A percentile compares a stretch with the other conserved stretches of the same genome.
These are phyloP conservation scores for Chlorops oryzae DNA, from an alignment of 1,140 invertebrate genomes.

Conservation along the genomic window DNA sequence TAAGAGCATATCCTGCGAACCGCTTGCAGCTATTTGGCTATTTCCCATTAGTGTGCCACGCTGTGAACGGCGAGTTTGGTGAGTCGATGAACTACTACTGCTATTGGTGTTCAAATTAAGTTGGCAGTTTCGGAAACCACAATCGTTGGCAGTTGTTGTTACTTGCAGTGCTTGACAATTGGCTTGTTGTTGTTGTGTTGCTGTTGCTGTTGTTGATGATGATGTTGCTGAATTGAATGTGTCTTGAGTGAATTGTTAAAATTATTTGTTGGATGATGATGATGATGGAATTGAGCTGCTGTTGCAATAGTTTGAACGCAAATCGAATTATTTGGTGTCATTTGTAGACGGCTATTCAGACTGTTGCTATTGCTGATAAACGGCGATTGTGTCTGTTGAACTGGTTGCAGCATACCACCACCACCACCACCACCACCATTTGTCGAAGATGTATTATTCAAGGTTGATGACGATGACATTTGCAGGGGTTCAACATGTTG, in stretches of 20 bases:
- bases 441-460: neutral
- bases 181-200: neutral
- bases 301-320: slow-evolving; percentile 32
- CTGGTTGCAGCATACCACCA: neutral
- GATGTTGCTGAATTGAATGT: slow-evolving; percentile 5
- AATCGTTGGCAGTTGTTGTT: slow-evolving; percentile 24
- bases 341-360: slow-evolving; percentile 6
- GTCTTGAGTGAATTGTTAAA: slow-evolving; percentile 3
- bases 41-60: slow-evolving; percentile 24
- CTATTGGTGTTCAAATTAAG: slow-evolving; percentile 34
- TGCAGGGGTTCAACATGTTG: slow-evolving; percentile 11
- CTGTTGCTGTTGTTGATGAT: slow-evolving; percentile 7
- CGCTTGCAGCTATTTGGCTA: too few relatives aligned
- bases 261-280: slow-evolving; percentile 9
- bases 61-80: slow-evolving; percentile 25
- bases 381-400: slow-evolving; percentile 12
- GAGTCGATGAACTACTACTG: slow-evolving; percentile 28
- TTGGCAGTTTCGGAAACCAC: slow-evolving; percentile 45
- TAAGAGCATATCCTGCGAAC: slow-evolving; percentile 10
- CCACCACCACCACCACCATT: neutral
- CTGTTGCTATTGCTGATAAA: slow-evolving; percentile 17
- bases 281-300: slow-evolving; percentile 16
- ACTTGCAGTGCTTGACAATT: neutral
- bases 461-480: too few relatives aligned
- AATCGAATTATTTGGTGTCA: slow-evolving; percentile 29